Percentiles rank a stretch among this genome's conserved stretches.
Conservation (phyloP, 2,797 vertebrate genomes). For the Pelobates cultripes region DNA sequence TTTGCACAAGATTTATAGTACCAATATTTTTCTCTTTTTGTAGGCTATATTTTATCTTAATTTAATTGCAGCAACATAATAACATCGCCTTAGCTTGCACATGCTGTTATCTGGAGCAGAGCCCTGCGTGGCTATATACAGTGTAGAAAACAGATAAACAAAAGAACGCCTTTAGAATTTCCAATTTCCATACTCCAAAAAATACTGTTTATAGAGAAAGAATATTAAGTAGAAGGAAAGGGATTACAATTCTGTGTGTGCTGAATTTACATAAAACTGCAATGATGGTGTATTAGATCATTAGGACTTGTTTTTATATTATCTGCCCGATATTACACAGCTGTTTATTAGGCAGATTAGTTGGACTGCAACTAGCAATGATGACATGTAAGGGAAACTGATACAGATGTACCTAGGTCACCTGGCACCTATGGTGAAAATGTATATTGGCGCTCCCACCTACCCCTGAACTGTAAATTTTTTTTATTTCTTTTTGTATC, state of each 20-base stretch:
- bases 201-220: neutral
- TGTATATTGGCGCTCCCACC: too few relatives aligned
- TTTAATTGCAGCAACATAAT: constrained; percentile 20
- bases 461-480: too few relatives aligned
- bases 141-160: constrained; percentile 17
- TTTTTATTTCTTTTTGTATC: too few relatives aligned
- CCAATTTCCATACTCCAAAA: neutral
- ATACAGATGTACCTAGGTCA: too few relatives aligned
- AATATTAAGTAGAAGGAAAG: neutral
- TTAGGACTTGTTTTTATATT: neutral
- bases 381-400: too few relatives aligned
- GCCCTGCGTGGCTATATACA: neutral
- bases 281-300: neutral
- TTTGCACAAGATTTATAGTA: constrained; percentile 36
- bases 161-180: constrained; percentile 2
- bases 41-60: constrained; percentile 29
- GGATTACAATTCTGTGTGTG: neutral
- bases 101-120: constrained; percentile 24
- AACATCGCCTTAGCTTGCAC: constrained; percentile 13
- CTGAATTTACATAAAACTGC: neutral
- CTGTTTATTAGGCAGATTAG: neutral
- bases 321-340: neutral
- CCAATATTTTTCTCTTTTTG: constrained; percentile 40
- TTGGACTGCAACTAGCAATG: too few relatives aligned
- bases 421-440: too few relatives aligned